Percentiles rank a stretch among this genome's conserved stretches.
These are phyloP conservation scores for Eulemur rubriventer DNA, from an alignment of 2,797 vertebrate species.

Conservation along the genomic window DNA sequence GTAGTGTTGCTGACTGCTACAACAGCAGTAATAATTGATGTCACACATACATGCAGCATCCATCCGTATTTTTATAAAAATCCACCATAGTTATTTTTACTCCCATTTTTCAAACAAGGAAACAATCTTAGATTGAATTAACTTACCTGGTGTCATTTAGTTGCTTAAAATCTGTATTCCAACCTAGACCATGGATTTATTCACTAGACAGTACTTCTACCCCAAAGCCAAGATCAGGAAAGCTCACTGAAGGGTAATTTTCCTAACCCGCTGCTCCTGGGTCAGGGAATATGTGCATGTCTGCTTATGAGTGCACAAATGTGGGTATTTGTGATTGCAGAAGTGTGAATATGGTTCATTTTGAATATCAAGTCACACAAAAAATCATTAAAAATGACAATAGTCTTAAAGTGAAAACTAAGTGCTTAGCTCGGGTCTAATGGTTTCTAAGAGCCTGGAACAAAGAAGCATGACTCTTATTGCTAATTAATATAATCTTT, in stretches of 20 bases:
- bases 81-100: not conserved
- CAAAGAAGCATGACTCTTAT: not conserved
- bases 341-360: not conserved
- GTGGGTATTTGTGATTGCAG: not conserved
- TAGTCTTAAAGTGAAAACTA: not conserved
- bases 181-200: not conserved
- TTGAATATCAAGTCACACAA: not conserved
- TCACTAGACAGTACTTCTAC: not conserved
- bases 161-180: not conserved
- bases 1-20: not conserved
- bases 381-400: not conserved
- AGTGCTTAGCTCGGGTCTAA: not conserved
- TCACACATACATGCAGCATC: not conserved
- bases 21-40: not conserved
- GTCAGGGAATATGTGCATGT: not conserved
- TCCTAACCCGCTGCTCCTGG: not conserved
- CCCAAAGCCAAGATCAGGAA: not conserved
- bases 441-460: not conserved
- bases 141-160: not conserved
- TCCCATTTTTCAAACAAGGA: not conserved
- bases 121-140: not conserved
- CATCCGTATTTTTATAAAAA: not conserved
- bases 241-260: not conserved
- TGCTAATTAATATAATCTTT: not conserved
- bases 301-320: not conserved